Base-by-base conservation (phyloP, 2,888 invertebrate species). In the Mongoloraphidia duomilia region DNA sequence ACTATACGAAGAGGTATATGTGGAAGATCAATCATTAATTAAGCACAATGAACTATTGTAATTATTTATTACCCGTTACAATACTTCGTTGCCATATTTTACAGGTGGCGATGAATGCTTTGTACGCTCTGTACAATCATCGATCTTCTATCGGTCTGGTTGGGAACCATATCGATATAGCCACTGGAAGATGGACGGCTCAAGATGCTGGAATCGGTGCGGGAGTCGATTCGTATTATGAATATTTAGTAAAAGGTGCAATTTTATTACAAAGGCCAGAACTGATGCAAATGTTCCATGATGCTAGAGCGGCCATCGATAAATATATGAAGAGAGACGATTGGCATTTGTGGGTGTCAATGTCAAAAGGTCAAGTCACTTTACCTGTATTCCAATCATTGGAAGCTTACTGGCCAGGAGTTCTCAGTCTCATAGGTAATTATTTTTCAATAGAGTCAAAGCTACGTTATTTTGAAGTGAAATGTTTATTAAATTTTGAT, bases 281-380 rank as follows among this genome's bases (percentile, higher is more conserved):
- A 60, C 68, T 98, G 33, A 82, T 96, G 75, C 81, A 87, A 45
- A 90, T 94, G 79, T 98, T 97, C 62, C 75, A 82, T 50, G 87
- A 86, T 59, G 83, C 83, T 0, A 76, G 82, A 45, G 69, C 71
- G 43, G 77, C 84, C 0, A 87, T 91, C 40, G 89, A 91, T 60
- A 85, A 85, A 59, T 84, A 90, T 61, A 70, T 97, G 59, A 85
- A 90, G 60, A 83, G 87, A 60, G 95, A 94, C 58, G 96, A 98
- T 65, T 99, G 98, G 97, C 94, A 95, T 64, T 80, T 97, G 59
- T 98, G 97, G 97, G 97, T 93, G 0, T 89, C 93, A n/a, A 98
- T 98, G 97, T 79, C 84, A 42, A 89, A 93, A 60, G 97, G 92
- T 0, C 88, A 91, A 62, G 88, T 97, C 8, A 94, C 96, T 0